Percentiles rank a stretch among this genome's conserved stretches.
Evolutionary conservation across 2,797 vertebrate genomes (phyloP).

Genomic region (Rhynchonycteris naso): DNA sequence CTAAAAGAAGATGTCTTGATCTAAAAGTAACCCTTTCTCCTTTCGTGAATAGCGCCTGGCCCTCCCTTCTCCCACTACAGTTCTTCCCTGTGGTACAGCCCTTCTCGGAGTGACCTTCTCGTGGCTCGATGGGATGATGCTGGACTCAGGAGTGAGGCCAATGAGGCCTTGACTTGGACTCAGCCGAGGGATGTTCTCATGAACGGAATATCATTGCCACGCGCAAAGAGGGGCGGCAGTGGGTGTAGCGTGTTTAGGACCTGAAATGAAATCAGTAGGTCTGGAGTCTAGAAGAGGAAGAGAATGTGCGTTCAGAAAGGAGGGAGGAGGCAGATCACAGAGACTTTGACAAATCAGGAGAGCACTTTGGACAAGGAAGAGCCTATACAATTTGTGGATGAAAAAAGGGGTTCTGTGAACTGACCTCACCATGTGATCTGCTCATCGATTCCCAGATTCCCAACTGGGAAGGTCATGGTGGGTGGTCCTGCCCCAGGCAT

Average conservation of each 20-base stretch:
- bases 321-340: not conserved
- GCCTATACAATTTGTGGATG: not conserved
- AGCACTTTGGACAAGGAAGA: not conserved
- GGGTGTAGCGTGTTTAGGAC: not conserved
- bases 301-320: not conserved
- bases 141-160: not conserved
- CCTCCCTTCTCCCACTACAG: not conserved
- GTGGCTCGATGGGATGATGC: not conserved
- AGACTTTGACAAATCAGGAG: not conserved
- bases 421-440: not conserved
- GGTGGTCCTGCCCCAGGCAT: too few species aligned
- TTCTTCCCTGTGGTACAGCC: not conserved
- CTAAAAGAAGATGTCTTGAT: not conserved
- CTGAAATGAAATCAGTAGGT: not conserved
- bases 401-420: not conserved
- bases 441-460: not conserved
- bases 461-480: not conserved
- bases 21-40: not conserved
- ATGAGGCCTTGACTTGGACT: not conserved
- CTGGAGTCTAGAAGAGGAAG: not conserved
- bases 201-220: accelerated
- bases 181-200: not conserved
- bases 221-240: not conserved
- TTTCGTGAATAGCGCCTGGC: not conserved
- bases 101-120: not conserved